A percentile compares a stretch with the other conserved stretches of the same genome.
These are phyloP conservation scores for Papilio gigon DNA, from an alignment of 2,888 invertebrate genomes.

Conservation along the genomic window DNA sequence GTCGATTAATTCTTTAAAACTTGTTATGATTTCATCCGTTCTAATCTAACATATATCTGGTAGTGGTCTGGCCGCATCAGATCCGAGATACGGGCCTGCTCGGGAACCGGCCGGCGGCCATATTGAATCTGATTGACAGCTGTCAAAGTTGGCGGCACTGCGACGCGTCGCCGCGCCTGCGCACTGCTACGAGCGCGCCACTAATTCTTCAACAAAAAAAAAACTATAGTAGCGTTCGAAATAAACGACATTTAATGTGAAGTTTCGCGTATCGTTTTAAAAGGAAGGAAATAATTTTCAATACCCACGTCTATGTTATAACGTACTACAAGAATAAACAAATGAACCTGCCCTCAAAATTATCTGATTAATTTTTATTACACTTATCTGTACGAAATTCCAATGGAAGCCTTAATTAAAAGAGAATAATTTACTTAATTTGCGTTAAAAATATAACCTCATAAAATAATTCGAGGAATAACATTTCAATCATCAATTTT, in stretches of 20 bases:
- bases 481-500: too few species aligned
- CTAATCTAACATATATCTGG: conserved; percentile 60
- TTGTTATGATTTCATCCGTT: conserved; percentile 47
- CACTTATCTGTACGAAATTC: too few species aligned
- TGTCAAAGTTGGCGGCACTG: conserved; percentile 81
- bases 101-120: conserved; percentile 76
- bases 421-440: too few species aligned
- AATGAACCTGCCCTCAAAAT: not conserved
- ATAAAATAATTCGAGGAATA: too few species aligned
- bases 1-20: conserved; percentile 45
- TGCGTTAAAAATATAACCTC: too few species aligned
- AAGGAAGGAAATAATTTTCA: conserved; percentile 2
- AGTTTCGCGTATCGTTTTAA: conserved; percentile 11
- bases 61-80: conserved; percentile 54
- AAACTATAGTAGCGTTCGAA: conserved; percentile 46
- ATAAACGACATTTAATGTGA: conserved; percentile 30
- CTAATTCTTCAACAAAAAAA: conserved; percentile 67
- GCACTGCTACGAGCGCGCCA: conserved; percentile 59
- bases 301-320: not conserved
- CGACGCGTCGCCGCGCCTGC: conserved; percentile 78
- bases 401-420: too few species aligned
- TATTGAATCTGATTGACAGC: conserved; percentile 82
- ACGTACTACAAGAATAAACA: not conserved
- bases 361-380: too few species aligned
- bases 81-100: conserved; percentile 56